phyloP scores from a whole-genome alignment of 2,113 vertebrate species.

The Sapajus apella region DNA sequence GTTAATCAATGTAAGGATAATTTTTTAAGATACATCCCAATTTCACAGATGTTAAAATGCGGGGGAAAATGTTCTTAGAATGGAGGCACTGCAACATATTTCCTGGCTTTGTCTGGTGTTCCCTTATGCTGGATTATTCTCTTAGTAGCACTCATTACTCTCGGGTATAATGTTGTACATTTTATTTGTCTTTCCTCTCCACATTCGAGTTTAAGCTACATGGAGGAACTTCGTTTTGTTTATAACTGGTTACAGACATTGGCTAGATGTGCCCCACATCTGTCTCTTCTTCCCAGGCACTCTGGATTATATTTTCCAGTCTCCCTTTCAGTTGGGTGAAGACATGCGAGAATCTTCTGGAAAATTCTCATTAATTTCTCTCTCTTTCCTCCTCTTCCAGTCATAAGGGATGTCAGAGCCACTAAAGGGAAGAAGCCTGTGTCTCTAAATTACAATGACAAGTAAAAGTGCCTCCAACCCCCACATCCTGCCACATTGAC shows the following conservation, averaged over 20 bases:
- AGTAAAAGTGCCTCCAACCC: background rate
- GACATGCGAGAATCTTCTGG: background rate
- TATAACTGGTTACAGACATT: background rate
- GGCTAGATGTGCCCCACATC: background rate
- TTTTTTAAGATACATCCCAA: background rate
- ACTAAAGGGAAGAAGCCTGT: background rate
- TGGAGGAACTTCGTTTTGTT: background rate
- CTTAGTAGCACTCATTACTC: background rate
- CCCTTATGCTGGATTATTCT: background rate
- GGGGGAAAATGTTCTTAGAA: background rate
- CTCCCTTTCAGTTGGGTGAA: background rate
- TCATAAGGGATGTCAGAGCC: background rate
- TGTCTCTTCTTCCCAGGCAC: background rate
- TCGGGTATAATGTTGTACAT: background rate
- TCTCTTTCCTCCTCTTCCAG: background rate
- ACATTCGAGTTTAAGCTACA: background rate
- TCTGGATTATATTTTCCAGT: background rate
- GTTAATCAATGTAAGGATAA: background rate
- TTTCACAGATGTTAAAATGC: slow-evolving; percentile 3
- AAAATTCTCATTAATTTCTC: background rate
- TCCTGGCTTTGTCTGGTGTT: background rate
- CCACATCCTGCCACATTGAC: background rate
- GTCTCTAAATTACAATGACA: background rate
- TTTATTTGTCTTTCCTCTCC: background rate
- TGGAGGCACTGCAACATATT: background rate